These are phyloP conservation scores for Cryptus viduatorius DNA, from an alignment of 2,888 invertebrate genomes.

Conservation along the genomic window DNA sequence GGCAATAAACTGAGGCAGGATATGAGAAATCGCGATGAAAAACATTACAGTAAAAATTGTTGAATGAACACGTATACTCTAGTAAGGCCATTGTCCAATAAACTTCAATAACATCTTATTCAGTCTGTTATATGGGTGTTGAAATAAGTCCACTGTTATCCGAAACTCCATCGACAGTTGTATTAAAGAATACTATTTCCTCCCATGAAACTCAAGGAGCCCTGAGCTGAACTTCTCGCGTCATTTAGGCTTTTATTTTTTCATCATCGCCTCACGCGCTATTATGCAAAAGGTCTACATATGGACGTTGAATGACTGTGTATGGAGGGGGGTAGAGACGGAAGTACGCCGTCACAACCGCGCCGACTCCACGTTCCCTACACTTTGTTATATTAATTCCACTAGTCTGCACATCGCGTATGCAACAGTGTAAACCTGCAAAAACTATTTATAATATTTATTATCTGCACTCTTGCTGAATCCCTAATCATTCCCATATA, in stretches of 20 bases:
- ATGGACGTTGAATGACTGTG: conserved; percentile 21
- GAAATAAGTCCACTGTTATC: background rate
- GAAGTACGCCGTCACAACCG: background rate
- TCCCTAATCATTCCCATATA: no score
- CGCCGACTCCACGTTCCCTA: background rate
- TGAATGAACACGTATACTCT: background rate
- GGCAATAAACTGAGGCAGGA: background rate
- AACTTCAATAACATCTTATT: background rate
- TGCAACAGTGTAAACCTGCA: no score
- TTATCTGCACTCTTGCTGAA: no score
- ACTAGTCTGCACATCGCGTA: background rate
- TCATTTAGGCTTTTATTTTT: no score
- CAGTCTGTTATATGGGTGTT: conserved; percentile 5
- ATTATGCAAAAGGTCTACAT: background rate
- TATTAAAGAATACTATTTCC: no score
- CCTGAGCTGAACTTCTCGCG: no score
- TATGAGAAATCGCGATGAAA: background rate
- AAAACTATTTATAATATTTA: no score
- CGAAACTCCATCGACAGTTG: background rate
- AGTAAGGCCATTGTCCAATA: conserved; percentile 17
- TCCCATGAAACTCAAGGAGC: no score
- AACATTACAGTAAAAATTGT: background rate
- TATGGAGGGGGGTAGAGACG: background rate
- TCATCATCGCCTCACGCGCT: no score
- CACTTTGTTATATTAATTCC: background rate